phyloP scores from a whole-genome alignment of 2,797 vertebrate genomes.

The Tamandua tetradactyla region DNA sequence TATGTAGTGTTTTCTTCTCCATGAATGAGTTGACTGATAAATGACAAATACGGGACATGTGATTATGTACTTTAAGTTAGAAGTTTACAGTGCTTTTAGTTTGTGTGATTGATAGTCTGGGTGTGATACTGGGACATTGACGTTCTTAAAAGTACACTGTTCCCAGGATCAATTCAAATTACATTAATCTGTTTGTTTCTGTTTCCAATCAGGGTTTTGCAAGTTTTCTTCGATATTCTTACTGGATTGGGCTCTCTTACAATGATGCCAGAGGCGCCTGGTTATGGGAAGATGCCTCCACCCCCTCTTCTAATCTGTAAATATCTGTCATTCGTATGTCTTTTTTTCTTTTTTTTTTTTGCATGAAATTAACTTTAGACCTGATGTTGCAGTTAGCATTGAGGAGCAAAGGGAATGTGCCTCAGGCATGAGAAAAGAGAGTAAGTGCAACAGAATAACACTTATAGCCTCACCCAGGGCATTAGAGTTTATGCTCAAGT shows the following conservation, averaged over 20 bases:
- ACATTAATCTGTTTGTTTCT: neutral
- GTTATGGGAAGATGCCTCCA: slow-evolving; percentile 52
- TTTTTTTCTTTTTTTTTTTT: neutral
- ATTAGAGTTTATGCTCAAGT: neutral
- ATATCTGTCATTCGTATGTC: neutral
- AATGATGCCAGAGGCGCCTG: neutral
- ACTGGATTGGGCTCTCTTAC: slow-evolving; percentile 59
- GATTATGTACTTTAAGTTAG: neutral
- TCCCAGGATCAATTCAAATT: neutral
- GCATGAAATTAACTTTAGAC: neutral
- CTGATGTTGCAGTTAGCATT: neutral
- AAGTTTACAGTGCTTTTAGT: neutral
- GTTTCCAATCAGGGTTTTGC: slow-evolving; percentile 9
- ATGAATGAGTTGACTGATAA: too few relatives aligned
- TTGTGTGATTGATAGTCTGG: neutral
- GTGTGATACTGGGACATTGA: neutral
- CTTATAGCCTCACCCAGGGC: neutral
- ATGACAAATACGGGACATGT: neutral
- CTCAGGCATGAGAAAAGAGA: neutral
- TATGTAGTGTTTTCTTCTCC: neutral
- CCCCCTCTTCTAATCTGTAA: slow-evolving; percentile 6
- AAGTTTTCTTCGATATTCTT: fast-evolving
- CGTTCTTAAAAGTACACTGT: neutral
- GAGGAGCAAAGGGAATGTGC: neutral
- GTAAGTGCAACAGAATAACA: neutral